These are phyloP conservation scores for Lochmaea capreae DNA, from an alignment of 2,888 invertebrate genomes.

Conservation along the genomic window DNA sequence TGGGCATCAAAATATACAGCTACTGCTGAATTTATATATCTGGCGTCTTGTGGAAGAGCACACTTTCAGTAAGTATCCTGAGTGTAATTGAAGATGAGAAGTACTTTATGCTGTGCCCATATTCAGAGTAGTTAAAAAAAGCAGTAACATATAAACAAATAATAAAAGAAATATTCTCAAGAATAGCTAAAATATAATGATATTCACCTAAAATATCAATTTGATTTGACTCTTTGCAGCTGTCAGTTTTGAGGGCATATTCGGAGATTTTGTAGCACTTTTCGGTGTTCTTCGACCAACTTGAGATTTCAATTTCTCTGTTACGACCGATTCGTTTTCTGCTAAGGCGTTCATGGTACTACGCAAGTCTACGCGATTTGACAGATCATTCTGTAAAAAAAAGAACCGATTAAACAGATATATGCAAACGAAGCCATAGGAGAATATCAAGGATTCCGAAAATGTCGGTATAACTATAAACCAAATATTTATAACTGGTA, in stretches of 20 bases:
- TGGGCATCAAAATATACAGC: too few relatives aligned
- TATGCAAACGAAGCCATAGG: too few relatives aligned
- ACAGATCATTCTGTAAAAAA: constrained; percentile 22
- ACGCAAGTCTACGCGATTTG: constrained; percentile 14
- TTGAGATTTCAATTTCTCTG: background rate
- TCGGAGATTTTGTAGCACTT: constrained; percentile 9
- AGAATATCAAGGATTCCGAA: too few relatives aligned
- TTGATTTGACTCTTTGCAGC: constrained; percentile 12
- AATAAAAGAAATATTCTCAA: background rate
- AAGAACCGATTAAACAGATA: background rate
- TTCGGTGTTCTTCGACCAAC: background rate
- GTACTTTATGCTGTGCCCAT: too few relatives aligned
- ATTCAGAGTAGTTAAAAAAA: too few relatives aligned
- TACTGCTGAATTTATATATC: too few relatives aligned
- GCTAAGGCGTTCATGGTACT: constrained; percentile 18
- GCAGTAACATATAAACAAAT: background rate
- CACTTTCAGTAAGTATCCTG: too few relatives aligned
- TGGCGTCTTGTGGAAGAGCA: too few relatives aligned
- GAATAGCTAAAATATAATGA: background rate
- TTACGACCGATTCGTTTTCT: background rate
- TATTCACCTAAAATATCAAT: constrained; percentile 2
- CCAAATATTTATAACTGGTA: too few relatives aligned
- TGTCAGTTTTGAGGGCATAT: constrained; percentile 1
- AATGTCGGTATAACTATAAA: too few relatives aligned
- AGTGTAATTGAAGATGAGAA: too few relatives aligned